A percentile compares a stretch with the other conserved stretches of the same genome.
Evolutionary conservation across 2,888 invertebrate species (phyloP).

Genomic region (Dynastes hyllus): DNA sequence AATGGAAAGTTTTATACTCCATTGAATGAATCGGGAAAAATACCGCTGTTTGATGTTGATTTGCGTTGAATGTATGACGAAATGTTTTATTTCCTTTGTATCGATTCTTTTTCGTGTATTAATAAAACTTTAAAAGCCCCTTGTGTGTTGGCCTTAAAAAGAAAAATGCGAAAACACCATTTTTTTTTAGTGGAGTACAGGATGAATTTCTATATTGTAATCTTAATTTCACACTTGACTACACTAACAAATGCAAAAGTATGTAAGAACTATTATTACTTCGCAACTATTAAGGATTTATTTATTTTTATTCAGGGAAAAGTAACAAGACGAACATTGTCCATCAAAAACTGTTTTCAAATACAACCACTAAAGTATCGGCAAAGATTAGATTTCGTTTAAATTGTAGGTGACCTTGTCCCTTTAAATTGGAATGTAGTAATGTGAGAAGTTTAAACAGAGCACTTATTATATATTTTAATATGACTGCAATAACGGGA

Average conservation of each 20-base stretch:
- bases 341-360: too few relatives aligned
- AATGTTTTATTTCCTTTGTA: conserved; percentile 11
- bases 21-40: neutral
- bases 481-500: too few relatives aligned
- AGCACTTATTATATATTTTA: too few relatives aligned
- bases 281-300: too few relatives aligned
- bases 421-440: too few relatives aligned
- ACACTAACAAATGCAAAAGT: neutral
- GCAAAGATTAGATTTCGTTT: too few relatives aligned
- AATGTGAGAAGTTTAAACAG: too few relatives aligned
- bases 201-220: neutral
- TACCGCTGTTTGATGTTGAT: neutral
- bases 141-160: conserved; percentile 14
- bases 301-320: too few relatives aligned
- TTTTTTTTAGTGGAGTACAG: neutral
- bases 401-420: too few relatives aligned
- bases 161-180: neutral
- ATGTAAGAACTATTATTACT: too few relatives aligned
- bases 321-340: too few relatives aligned
- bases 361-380: neutral
- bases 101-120: neutral
- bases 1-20: neutral
- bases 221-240: neutral
- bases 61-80: conserved; percentile 4
- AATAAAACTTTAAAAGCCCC: conserved; percentile 3